Evolutionary conservation across 2,797 vertebrate genomes (phyloP).

Genomic region (Sebastes nivosus): DNA sequence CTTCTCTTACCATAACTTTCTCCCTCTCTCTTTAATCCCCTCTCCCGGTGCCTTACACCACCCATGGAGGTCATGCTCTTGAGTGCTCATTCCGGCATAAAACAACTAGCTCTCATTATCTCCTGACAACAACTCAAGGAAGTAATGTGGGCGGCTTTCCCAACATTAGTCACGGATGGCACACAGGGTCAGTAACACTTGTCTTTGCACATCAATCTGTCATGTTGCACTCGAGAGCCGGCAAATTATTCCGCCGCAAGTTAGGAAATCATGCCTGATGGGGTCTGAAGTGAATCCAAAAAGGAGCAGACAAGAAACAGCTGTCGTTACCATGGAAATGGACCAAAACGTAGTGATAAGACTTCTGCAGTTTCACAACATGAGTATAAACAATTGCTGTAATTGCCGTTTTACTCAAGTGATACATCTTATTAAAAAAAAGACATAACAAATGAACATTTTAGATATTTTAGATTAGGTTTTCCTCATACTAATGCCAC

Average conservation of each 20-base stretch:
- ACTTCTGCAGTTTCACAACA: conserved; percentile 11
- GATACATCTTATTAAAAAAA: not conserved
- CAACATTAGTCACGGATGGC: conserved; percentile 57
- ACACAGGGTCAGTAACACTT: conserved; percentile 57
- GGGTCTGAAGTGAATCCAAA: conserved; percentile 34
- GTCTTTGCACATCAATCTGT: conserved; percentile 58
- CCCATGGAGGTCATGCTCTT: conserved; percentile 67
- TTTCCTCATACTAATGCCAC: not conserved
- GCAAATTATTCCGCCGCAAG: conserved; percentile 23
- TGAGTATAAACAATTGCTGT: not conserved
- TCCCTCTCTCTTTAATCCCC: conserved; percentile 36
- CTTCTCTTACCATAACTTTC: conserved; percentile 6
- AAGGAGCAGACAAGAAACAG: conserved; percentile 25
- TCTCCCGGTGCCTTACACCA: conserved; percentile 13
- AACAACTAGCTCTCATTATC: conserved; percentile 66
- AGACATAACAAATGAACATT: not conserved
- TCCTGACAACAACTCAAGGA: conserved; percentile 52
- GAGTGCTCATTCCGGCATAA: conserved; percentile 65
- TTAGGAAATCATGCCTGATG: conserved; percentile 20
- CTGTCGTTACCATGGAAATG: conserved; percentile 33
- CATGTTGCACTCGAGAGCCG: conserved; percentile 38
- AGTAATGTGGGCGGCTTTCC: conserved; percentile 47
- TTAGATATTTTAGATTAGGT: not conserved
- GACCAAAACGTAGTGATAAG: not conserved
- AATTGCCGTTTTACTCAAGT: conserved; percentile 1